Conservation (phyloP, 2,797 vertebrate species). For the Brachymystax lenok region DNA sequence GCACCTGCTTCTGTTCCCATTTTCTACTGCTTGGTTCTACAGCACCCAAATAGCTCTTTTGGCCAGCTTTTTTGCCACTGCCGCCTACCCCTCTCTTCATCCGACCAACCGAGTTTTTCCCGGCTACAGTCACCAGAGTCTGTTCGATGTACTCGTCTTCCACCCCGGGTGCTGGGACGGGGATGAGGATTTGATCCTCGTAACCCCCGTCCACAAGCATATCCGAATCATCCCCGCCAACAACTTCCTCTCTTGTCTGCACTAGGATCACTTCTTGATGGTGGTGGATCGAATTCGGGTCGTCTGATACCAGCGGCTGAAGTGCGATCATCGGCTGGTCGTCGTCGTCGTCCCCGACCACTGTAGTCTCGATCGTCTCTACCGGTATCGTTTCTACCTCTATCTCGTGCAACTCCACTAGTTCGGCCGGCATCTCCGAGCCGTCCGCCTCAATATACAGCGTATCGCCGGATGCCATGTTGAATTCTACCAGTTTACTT, state of each 20-base stretch:
- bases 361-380: slow-evolving; percentile 94
- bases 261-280: slow-evolving; percentile 95
- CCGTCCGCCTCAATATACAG: slow-evolving; percentile 97
- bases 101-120: slow-evolving; percentile 88
- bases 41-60: slow-evolving; percentile 92
- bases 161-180: slow-evolving; percentile 89
- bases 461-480: slow-evolving; percentile 97
- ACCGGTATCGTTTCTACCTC: slow-evolving; percentile 89
- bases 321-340: slow-evolving; percentile 96
- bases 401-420: slow-evolving; percentile 97
- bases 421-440: slow-evolving; percentile 97
- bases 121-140: slow-evolving; percentile 93
- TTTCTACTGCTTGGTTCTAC: slow-evolving; percentile 86
- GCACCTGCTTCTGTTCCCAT: slow-evolving; percentile 99
- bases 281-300: slow-evolving; percentile 88
- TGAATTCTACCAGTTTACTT: slow-evolving; percentile 79
- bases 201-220: slow-evolving; percentile 88
- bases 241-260: slow-evolving; percentile 97
- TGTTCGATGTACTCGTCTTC: slow-evolving; percentile 98
- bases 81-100: slow-evolving; percentile 84
- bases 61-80: slow-evolving; percentile 90
- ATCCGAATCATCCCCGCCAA: slow-evolving; percentile 94
- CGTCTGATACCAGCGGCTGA: slow-evolving; percentile 91
- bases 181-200: slow-evolving; percentile 98
- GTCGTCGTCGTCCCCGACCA: slow-evolving; percentile 86